A percentile compares a stretch with the other conserved stretches of the same genome.
Evolutionary conservation across 2,797 vertebrate species (phyloP).

Genomic region (Lithobates sylvaticus): DNA sequence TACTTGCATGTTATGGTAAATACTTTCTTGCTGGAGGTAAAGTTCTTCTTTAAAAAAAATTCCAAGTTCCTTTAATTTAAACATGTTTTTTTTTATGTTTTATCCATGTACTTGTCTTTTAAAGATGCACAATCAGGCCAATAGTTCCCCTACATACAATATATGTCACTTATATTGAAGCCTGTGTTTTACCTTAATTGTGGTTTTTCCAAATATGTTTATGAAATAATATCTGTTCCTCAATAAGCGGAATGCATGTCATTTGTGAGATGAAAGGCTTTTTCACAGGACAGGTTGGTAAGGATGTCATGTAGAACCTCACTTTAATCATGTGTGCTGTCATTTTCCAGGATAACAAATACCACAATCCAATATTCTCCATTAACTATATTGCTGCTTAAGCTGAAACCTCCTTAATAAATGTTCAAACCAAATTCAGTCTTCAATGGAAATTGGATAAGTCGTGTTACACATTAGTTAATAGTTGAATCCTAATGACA

Average conservation of each 20-base stretch:
- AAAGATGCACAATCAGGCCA: background rate
- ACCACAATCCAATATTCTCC: constrained; percentile 57
- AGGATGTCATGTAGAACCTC: constrained; percentile 41
- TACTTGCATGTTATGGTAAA: no score
- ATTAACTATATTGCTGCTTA: constrained; percentile 53
- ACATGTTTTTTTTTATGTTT: background rate
- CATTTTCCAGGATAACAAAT: constrained; percentile 53
- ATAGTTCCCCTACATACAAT: background rate
- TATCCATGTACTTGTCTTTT: background rate
- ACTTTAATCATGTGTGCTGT: constrained; percentile 55
- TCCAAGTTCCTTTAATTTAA: background rate
- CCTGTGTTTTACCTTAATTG: background rate
- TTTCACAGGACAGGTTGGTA: constrained; percentile 39
- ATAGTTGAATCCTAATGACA: constrained; percentile 67
- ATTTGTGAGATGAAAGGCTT: constrained; percentile 39
- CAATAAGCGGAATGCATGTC: constrained; percentile 14
- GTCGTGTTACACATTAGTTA: constrained; percentile 74
- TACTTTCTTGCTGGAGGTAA: no score
- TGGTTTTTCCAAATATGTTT: background rate
- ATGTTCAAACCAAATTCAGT: constrained; percentile 51
- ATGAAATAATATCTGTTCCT: constrained; percentile 20
- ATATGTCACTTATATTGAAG: background rate
- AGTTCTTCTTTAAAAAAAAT: no score
- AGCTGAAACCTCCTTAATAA: constrained; percentile 53
- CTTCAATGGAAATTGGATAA: constrained; percentile 61